Conservation (phyloP, 2,113 vertebrate species). For the Paraplagusia blochii region DNA sequence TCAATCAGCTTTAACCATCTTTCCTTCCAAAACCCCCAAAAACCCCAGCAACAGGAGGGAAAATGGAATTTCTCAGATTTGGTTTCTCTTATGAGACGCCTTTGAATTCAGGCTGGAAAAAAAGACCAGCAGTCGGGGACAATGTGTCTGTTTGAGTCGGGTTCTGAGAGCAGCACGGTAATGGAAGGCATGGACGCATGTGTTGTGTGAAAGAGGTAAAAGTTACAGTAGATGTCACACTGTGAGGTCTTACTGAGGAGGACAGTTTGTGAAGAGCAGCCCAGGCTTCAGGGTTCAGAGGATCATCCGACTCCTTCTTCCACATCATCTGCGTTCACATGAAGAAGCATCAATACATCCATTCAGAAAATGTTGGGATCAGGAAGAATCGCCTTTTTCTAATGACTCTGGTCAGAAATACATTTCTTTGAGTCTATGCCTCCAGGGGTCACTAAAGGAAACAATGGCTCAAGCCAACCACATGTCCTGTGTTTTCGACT, state of each 20-base stretch:
- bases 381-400: background rate
- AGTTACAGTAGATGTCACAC: no score
- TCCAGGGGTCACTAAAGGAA: no score
- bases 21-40: slow-evolving; percentile 32
- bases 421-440: background rate
- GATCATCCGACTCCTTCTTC: slow-evolving; percentile 69
- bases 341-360: slow-evolving; percentile 6
- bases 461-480: no score
- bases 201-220: no score
- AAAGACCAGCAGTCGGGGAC: no score
- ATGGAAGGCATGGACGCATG: no score
- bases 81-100: background rate
- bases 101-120: no score
- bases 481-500: no score
- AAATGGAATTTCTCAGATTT: background rate
- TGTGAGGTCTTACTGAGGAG: slow-evolving; percentile 61
- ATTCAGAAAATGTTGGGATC: background rate
- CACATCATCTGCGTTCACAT: slow-evolving; percentile 61
- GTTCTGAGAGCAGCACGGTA: no score
- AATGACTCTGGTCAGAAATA: background rate
- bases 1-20: slow-evolving; percentile 66
- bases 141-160: no score
- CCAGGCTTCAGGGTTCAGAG: slow-evolving; percentile 70
- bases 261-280: slow-evolving; percentile 71
- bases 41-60: slow-evolving; percentile 10